Percentiles rank a stretch among this genome's conserved stretches.
phyloP scores from a whole-genome alignment of 2,797 vertebrate species.

The Mastacembelus armatus region DNA sequence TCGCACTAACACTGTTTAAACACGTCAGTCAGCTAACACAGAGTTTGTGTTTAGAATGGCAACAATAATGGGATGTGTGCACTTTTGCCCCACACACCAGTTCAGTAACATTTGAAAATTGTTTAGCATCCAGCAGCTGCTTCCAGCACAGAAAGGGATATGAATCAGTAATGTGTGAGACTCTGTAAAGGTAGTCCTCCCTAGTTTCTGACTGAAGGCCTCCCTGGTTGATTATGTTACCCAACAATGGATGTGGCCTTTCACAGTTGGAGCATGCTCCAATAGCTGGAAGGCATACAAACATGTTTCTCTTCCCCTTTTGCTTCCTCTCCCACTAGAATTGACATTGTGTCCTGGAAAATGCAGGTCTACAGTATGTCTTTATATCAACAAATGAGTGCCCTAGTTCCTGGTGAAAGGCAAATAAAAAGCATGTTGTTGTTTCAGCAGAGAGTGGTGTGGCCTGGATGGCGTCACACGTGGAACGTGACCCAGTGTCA shows the following conservation, averaged over 20 bases:
- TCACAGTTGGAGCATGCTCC: conserved; percentile 73
- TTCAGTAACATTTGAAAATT: conserved; percentile 54
- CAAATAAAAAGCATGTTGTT: conserved; percentile 37
- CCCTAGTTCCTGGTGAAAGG: conserved; percentile 49
- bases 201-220: conserved; percentile 68
- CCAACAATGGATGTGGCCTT: conserved; percentile 77
- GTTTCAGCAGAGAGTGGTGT: conserved; percentile 19
- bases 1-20: conserved; percentile 46
- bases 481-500: conserved; percentile 5
- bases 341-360: conserved; percentile 58
- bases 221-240: conserved; percentile 79
- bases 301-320: conserved; percentile 56
- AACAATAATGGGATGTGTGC: conserved; percentile 35
- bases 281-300: conserved; percentile 73
- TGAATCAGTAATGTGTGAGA: conserved; percentile 44
- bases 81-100: conserved; percentile 23
- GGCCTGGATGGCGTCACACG: conserved; percentile 30
- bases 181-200: conserved; percentile 52
- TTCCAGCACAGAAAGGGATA: conserved; percentile 59
- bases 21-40: conserved; percentile 22
- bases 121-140: conserved; percentile 67
- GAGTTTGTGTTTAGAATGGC: conserved; percentile 42
- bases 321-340: conserved; percentile 47
- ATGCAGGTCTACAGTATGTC: conserved; percentile 51
- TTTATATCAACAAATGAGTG: conserved; percentile 61